Evolutionary conservation across 2,797 vertebrate species (phyloP).

Genomic region (Phoeniculus purpureus): DNA sequence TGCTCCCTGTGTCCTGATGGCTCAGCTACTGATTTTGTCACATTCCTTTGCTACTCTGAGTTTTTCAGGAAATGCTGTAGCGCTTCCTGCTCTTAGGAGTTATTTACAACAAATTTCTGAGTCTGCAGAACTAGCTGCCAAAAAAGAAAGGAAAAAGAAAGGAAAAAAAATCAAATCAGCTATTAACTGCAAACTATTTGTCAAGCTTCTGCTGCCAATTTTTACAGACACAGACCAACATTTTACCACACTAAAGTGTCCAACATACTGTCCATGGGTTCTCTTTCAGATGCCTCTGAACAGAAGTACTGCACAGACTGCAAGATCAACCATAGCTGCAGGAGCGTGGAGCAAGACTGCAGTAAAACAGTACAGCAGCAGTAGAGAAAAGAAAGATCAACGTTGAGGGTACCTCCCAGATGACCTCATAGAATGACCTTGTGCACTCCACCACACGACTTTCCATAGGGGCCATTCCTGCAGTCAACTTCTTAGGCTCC

Average conservation of each 20-base stretch:
- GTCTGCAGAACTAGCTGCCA: slow-evolving; percentile 48
- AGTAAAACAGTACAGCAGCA: neutral
- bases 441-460: neutral
- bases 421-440: neutral
- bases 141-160: neutral
- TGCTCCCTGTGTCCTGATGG: slow-evolving; percentile 68
- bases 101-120: slow-evolving; percentile 60
- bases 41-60: slow-evolving; percentile 55
- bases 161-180: neutral
- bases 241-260: neutral
- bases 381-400: no score
- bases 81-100: slow-evolving; percentile 45
- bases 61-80: slow-evolving; percentile 52
- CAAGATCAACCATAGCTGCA: neutral
- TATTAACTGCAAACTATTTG: slow-evolving; percentile 45
- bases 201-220: neutral
- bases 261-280: neutral
- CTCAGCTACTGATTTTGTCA: slow-evolving; percentile 71
- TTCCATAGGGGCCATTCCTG: neutral
- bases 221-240: neutral
- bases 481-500: neutral
- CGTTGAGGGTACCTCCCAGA: neutral
- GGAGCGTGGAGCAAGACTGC: neutral
- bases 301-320: neutral
- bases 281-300: neutral